These are phyloP conservation scores for Ecliptopera silaceata DNA, from an alignment of 2,888 invertebrate species.

Conservation along the genomic window DNA sequence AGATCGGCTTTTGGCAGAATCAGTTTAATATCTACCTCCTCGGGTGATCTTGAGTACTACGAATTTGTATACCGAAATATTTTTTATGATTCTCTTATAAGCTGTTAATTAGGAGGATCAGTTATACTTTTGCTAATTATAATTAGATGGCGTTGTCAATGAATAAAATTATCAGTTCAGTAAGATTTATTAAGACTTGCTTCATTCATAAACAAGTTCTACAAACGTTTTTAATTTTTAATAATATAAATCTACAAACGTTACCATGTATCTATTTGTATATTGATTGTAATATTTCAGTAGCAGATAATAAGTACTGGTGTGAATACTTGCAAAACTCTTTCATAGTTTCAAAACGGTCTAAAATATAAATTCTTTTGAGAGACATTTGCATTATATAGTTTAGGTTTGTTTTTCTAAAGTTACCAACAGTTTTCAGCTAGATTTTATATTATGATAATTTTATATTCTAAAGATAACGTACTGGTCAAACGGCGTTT, in stretches of 20 bases:
- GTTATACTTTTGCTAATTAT: constrained; percentile 14
- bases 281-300: constrained; percentile 23
- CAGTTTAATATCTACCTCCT: constrained; percentile 58
- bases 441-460: constrained; percentile 66
- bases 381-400: constrained; percentile 72
- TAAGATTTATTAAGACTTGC: constrained; percentile 21
- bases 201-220: constrained; percentile 15
- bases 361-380: constrained; percentile 53
- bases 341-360: constrained; percentile 47
- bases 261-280: constrained; percentile 26
- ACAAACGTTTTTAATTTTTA: too few relatives aligned
- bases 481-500: constrained; percentile 65
- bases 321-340: constrained; percentile 16
- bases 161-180: constrained; percentile 19
- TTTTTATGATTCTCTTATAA: constrained; percentile 41
- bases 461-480: constrained; percentile 56
- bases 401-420: constrained; percentile 73
- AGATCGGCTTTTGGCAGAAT: constrained; percentile 62
- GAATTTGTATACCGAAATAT: constrained; percentile 39
- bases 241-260: too few relatives aligned
- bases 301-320: constrained; percentile 23
- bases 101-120: constrained; percentile 17
- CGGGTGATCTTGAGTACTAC: constrained; percentile 48
- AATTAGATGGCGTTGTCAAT: constrained; percentile 16
- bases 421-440: constrained; percentile 82